A percentile compares a stretch with the other conserved stretches of the same genome.
Conservation (phyloP, 2,113 vertebrate genomes). For the Microcebus griseorufus region DNA sequence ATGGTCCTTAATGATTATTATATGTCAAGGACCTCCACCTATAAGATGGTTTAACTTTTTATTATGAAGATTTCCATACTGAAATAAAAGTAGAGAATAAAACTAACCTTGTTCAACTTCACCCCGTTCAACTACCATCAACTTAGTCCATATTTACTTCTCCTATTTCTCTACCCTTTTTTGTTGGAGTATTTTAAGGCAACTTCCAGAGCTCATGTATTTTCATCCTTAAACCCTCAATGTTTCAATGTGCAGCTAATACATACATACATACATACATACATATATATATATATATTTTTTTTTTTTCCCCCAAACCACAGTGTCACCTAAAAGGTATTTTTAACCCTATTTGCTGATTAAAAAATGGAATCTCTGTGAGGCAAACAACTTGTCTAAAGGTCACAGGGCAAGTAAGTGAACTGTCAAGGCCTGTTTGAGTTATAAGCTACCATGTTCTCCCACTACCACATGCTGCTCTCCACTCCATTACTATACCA, state of each 20-base stretch:
- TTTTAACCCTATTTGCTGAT: background rate
- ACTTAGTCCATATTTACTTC: background rate
- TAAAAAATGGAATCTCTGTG: background rate
- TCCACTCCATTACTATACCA: background rate
- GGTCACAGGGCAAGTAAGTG: background rate
- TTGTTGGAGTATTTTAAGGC: background rate
- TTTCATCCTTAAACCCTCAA: background rate
- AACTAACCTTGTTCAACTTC: background rate
- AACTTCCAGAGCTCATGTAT: conserved; percentile 11
- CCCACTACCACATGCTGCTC: no score
- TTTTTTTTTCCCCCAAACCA: background rate
- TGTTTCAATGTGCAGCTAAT: background rate
- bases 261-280: background rate
- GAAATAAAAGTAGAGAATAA: conserved; percentile 10
- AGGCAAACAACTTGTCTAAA: background rate
- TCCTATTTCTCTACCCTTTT: background rate
- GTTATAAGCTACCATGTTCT: background rate
- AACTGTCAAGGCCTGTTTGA: background rate
- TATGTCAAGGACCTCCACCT: background rate
- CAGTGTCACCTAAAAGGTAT: background rate
- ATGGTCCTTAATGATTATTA: background rate
- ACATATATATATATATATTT: no score
- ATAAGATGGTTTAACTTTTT: background rate
- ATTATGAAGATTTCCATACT: conserved; percentile 13
- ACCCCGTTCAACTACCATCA: background rate